Percentiles rank a stretch among this genome's conserved stretches.
Evolutionary conservation across 2,888 invertebrate genomes (phyloP).

Genomic region (Pyrrhia umbra): DNA sequence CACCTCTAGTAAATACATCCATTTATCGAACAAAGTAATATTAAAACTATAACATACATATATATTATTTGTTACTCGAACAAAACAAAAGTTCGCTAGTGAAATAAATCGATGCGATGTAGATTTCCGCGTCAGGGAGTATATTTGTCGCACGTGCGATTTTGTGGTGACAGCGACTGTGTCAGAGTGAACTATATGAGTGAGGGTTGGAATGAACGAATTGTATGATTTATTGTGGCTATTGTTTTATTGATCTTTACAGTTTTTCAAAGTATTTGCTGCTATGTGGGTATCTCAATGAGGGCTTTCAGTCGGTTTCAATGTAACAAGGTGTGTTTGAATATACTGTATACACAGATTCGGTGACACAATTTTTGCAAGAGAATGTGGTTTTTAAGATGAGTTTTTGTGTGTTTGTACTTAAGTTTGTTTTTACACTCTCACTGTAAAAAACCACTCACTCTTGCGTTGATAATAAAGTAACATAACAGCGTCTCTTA

Average conservation of each 20-base stretch:
- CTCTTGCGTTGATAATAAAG: slow-evolving; percentile 23
- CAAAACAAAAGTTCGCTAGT: slow-evolving; percentile 31
- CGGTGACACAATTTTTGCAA: not conserved
- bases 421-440: not conserved
- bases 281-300: too few relatives aligned
- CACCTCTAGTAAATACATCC: not conserved
- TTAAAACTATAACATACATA: not conserved
- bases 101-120: slow-evolving; percentile 31
- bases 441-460: slow-evolving; percentile 8
- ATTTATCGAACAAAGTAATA: not conserved
- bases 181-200: slow-evolving; percentile 17
- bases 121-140: slow-evolving; percentile 21
- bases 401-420: not conserved
- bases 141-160: slow-evolving; percentile 28
- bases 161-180: slow-evolving; percentile 17
- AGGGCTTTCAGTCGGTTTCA: too few relatives aligned
- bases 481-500: slow-evolving; percentile 26
- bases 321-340: too few relatives aligned
- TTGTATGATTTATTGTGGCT: slow-evolving; percentile 2
- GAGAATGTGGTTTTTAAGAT: not conserved
- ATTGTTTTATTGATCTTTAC: not conserved
- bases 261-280: too few relatives aligned
- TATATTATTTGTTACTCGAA: slow-evolving; percentile 22
- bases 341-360: not conserved
- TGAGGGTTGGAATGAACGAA: slow-evolving; percentile 12